Percentiles rank a stretch among this genome's conserved stretches.
These are phyloP conservation scores for Dysmachus trigonus DNA, from an alignment of 2,888 invertebrate species.

Conservation along the genomic window DNA sequence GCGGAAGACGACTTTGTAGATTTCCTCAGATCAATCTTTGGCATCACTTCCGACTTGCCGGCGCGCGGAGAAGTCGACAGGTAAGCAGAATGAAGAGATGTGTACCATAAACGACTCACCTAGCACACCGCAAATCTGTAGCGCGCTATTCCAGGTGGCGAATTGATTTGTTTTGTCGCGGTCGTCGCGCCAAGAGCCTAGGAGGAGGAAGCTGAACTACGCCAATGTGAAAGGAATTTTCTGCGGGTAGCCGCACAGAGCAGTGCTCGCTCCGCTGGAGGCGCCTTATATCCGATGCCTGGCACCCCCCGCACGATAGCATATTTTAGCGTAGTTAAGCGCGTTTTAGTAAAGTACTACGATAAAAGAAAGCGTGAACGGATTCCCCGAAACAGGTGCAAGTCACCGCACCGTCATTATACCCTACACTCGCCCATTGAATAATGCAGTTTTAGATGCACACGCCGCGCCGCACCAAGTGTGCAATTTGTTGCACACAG, in stretches of 20 bases:
- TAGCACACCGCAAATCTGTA: neutral
- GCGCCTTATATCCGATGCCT: neutral
- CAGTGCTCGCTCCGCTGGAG: neutral
- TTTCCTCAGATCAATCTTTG: neutral
- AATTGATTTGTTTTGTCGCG: neutral
- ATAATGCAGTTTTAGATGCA: conserved; percentile 3
- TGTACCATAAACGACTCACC: neutral
- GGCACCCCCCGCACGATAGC: neutral
- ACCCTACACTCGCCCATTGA: neutral
- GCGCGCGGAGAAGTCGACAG: neutral
- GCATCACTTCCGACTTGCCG: neutral
- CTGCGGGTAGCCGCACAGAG: neutral
- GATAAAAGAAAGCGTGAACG: conserved; percentile 20
- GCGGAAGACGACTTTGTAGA: neutral
- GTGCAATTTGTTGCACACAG: neutral
- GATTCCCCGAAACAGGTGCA: neutral
- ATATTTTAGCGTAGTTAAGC: neutral
- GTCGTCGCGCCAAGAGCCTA: neutral
- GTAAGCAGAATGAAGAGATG: neutral
- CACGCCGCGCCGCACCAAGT: neutral
- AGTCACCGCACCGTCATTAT: neutral
- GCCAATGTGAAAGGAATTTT: conserved; percentile 7
- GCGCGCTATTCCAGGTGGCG: neutral
- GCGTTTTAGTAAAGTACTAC: neutral
- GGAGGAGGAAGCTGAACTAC: neutral